Evolutionary conservation across 2,797 vertebrate species (phyloP).

Genomic region (Threskiornis aethiopicus): DNA sequence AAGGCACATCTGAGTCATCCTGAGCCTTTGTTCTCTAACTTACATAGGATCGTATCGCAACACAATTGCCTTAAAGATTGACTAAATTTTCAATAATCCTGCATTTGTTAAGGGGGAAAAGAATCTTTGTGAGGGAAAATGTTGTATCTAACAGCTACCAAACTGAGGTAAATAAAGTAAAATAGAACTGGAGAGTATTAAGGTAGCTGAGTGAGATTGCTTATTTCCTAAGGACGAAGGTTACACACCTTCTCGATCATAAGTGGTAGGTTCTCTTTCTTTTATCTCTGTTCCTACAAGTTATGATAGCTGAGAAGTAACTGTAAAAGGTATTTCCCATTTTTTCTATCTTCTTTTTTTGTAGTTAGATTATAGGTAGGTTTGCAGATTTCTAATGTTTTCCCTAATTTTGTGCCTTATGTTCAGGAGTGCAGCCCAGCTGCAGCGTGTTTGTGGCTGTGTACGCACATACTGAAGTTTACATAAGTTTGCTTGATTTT

Average conservation of each 20-base stretch:
- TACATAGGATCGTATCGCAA: neutral
- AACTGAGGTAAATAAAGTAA: neutral
- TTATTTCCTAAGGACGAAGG: neutral
- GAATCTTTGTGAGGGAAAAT: neutral
- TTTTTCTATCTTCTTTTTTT: neutral
- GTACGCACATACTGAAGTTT: neutral
- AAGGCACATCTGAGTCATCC: neutral
- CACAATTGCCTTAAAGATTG: neutral
- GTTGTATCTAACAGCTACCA: neutral
- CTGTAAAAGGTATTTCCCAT: neutral
- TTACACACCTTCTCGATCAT: neutral
- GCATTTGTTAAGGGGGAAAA: neutral
- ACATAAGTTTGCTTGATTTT: neutral
- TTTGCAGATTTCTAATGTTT: neutral
- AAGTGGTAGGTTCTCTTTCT: neutral
- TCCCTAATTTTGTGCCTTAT: neutral
- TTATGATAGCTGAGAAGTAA: neutral
- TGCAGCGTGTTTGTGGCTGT: neutral
- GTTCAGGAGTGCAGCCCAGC: neutral
- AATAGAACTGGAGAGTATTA: neutral
- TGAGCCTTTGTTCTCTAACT: neutral
- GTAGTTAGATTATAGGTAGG: neutral
- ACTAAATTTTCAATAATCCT: conserved; percentile 15
- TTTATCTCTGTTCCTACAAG: neutral
- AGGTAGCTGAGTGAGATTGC: neutral